These are phyloP conservation scores for Sturnira hondurensis DNA, from an alignment of 2,113 vertebrate species.

Conservation along the genomic window DNA sequence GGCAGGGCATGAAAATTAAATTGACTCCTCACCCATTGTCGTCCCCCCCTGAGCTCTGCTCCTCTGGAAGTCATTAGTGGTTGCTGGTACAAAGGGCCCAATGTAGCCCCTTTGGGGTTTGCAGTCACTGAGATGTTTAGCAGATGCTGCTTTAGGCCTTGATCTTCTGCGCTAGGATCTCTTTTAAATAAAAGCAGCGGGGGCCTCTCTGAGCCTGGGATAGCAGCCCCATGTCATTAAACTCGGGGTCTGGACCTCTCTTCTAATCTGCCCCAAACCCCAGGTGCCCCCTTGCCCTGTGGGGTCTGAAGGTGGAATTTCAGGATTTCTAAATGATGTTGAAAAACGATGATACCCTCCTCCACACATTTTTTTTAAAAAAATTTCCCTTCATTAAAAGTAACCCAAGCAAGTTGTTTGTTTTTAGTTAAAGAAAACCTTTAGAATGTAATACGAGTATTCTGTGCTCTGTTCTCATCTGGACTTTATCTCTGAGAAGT, in stretches of 20 bases:
- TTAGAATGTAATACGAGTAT: neutral
- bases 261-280: neutral
- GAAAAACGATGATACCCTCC: neutral
- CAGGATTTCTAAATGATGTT: neutral
- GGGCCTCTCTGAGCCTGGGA: neutral
- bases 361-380: neutral
- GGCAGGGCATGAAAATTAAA: conserved; percentile 46
- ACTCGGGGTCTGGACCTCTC: neutral
- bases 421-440: conserved; percentile 3
- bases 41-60: neutral
- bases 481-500: neutral
- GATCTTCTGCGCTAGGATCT: neutral
- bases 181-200: conserved; percentile 22
- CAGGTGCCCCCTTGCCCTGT: neutral
- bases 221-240: neutral
- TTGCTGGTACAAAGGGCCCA: neutral
- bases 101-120: conserved; percentile 21
- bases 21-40: conserved; percentile 45
- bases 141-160: neutral
- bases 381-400: neutral
- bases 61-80: conserved; percentile 1
- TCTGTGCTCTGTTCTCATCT: neutral
- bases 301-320: neutral
- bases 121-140: conserved; percentile 23
- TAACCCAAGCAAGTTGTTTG: neutral